phyloP scores from a whole-genome alignment of 2,113 vertebrate genomes.

The Ahaetulla prasina region DNA sequence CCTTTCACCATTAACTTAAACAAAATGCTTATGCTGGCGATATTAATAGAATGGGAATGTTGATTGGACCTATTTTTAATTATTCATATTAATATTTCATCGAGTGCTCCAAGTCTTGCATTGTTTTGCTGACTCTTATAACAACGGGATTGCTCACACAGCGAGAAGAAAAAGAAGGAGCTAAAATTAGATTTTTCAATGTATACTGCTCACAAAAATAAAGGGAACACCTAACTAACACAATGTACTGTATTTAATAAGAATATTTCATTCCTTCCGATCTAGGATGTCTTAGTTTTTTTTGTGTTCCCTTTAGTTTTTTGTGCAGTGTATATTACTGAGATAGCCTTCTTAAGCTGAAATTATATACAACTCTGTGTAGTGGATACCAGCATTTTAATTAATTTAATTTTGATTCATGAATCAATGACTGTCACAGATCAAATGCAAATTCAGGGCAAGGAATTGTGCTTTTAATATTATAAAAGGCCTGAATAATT shows the following conservation, averaged over 20 bases:
- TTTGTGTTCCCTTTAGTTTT: too few relatives aligned
- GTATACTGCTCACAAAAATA: too few relatives aligned
- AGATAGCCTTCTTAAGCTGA: not conserved
- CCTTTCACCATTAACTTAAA: not conserved
- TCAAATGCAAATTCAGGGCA: not conserved
- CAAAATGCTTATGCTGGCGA: not conserved
- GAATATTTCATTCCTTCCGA: too few relatives aligned
- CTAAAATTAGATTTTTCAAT: not conserved
- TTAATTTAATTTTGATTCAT: not conserved
- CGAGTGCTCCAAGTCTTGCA: not conserved
- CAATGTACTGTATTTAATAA: too few relatives aligned
- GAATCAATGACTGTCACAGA: not conserved
- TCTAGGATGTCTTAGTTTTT: too few relatives aligned
- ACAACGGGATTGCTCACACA: not conserved
- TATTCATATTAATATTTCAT: not conserved
- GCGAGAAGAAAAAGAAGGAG: not conserved
- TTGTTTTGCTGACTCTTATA: not conserved
- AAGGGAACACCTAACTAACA: too few relatives aligned
- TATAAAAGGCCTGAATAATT: not conserved
- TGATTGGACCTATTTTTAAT: not conserved
- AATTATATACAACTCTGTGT: not conserved
- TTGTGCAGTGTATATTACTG: too few relatives aligned
- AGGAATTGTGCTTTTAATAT: not conserved
- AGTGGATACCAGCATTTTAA: not conserved
- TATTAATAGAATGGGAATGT: not conserved